Evolutionary conservation across 2,797 vertebrate species (phyloP).

Genomic region (Phyllotis vaccarum): DNA sequence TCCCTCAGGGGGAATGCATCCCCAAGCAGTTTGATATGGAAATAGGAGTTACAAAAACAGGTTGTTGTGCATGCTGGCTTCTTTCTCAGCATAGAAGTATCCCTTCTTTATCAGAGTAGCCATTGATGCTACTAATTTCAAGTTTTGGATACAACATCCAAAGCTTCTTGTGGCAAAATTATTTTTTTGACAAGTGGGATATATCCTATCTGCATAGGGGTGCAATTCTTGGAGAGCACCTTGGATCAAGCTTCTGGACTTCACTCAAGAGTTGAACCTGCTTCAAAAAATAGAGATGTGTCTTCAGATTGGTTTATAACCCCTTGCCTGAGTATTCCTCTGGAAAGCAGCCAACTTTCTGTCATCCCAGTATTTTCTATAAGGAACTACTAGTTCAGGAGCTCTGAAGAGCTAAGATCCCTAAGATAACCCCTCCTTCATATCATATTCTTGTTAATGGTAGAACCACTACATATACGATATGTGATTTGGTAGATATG

Average conservation of each 20-base stretch:
- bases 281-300: constrained; percentile 18
- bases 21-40: background rate
- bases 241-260: background rate
- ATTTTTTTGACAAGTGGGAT: constrained; percentile 5
- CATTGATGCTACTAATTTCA: background rate
- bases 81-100: background rate
- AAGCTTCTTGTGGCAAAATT: background rate
- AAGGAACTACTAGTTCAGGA: background rate
- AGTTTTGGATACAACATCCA: background rate
- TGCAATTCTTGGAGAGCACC: background rate
- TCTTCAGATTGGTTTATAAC: background rate
- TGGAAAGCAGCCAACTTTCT: constrained; percentile 15
- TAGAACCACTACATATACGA: background rate
- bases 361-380: background rate
- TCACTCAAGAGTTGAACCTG: background rate
- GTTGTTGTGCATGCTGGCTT: background rate
- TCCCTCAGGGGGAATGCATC: background rate
- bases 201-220: background rate
- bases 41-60: background rate
- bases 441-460: background rate
- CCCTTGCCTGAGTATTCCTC: background rate
- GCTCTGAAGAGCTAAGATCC: background rate
- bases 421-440: constrained; percentile 2
- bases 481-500: constrained; percentile 7
- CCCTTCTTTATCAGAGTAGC: background rate